Percentiles rank a stretch among this genome's conserved stretches.
Conservation (phyloP, 2,113 vertebrate genomes). For the Drymodes brunneopygia region DNA sequence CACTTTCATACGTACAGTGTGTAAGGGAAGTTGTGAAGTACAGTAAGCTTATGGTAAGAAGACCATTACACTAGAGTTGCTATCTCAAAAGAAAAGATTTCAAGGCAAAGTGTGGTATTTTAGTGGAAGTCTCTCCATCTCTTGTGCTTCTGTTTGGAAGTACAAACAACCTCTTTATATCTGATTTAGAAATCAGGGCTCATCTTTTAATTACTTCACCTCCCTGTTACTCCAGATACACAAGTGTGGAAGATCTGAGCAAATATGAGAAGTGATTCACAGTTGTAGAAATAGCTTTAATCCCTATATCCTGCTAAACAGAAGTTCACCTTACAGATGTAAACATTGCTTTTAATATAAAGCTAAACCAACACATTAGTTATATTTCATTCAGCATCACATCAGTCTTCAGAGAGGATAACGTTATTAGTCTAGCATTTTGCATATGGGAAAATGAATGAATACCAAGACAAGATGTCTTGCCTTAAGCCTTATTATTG, state of each 20-base stretch:
- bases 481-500: neutral
- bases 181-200: neutral
- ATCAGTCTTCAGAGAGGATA: neutral
- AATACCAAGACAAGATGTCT: neutral
- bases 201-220: neutral
- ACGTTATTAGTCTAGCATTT: neutral
- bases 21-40: neutral
- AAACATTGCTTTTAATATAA: neutral
- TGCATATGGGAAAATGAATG: neutral
- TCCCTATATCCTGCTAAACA: neutral
- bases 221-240: neutral
- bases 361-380: neutral
- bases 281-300: neutral
- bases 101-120: neutral
- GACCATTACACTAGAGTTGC: neutral
- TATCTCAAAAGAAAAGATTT: neutral
- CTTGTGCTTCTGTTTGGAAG: neutral
- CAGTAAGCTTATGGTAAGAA: neutral
- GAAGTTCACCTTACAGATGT: neutral
- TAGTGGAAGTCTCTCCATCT: neutral
- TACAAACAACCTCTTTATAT: neutral
- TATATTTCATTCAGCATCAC: neutral
- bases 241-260: neutral
- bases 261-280: neutral
- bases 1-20: neutral